Conservation (phyloP, 2,797 vertebrate species). For the Darevskia mixta region DNA sequence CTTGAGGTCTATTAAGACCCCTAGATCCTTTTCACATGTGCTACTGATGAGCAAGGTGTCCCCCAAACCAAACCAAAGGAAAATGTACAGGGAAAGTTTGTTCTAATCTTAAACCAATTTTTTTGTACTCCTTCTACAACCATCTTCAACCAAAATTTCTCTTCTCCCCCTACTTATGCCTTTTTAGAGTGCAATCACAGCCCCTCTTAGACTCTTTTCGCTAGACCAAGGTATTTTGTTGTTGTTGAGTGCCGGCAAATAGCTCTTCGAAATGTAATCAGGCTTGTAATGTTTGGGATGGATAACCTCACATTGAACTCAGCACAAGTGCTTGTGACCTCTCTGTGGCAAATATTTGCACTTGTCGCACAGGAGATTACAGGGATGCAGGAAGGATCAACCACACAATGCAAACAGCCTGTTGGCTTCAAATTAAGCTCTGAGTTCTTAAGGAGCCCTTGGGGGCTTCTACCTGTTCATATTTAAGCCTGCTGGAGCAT, state of each 20-base stretch:
- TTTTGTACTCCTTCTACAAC: background rate
- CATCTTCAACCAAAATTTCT: background rate
- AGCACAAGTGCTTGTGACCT: background rate
- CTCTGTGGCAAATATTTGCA: background rate
- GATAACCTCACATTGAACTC: background rate
- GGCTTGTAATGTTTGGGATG: background rate
- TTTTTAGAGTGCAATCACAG: background rate
- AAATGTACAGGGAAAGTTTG: background rate
- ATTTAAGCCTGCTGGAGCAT: background rate
- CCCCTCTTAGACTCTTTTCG: background rate
- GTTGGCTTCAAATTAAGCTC: conserved; percentile 9
- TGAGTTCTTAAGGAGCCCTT: background rate
- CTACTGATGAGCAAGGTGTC: no score
- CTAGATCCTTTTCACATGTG: no score
- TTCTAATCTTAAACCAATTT: background rate
- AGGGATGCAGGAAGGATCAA: background rate
- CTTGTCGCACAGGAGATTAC: background rate
- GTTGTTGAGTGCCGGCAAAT: background rate
- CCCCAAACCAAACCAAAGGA: no score
- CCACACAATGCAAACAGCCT: background rate
- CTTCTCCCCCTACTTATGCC: background rate
- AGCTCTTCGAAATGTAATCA: conserved; percentile 1
- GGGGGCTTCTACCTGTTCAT: background rate
- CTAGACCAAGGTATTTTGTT: background rate
- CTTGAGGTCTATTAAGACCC: no score